Evolutionary conservation across 2,797 vertebrate species (phyloP).

Genomic region (Liparis tanakae): DNA sequence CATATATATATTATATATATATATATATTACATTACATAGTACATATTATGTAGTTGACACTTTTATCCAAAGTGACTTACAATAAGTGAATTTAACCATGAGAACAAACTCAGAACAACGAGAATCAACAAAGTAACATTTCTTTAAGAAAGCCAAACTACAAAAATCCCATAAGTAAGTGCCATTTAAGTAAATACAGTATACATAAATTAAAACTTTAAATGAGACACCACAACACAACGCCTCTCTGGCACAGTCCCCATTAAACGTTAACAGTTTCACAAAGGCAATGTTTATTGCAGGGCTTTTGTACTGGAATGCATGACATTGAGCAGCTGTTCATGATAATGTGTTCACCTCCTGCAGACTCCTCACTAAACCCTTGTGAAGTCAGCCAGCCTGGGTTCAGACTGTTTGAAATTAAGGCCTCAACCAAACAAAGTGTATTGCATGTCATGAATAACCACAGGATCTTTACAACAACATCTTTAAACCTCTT

Average conservation of each 20-base stretch:
- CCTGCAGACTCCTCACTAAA: slow-evolving; percentile 1
- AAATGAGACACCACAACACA: background rate
- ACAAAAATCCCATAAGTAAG: no score
- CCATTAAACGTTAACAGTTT: background rate
- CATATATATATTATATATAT: no score
- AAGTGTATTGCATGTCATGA: background rate
- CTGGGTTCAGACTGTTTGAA: slow-evolving; percentile 4
- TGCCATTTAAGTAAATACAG: no score
- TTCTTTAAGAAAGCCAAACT: no score
- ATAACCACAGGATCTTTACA: background rate
- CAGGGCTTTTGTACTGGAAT: background rate
- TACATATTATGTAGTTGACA: no score
- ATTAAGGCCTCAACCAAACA: background rate
- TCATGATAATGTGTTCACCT: background rate
- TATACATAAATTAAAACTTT: no score
- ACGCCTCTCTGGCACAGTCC: background rate
- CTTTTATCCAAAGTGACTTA: no score
- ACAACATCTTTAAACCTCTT: background rate
- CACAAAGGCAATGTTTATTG: slow-evolving; percentile 8
- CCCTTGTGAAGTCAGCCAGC: background rate
- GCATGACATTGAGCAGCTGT: slow-evolving; percentile 18
- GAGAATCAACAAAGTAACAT: no score
- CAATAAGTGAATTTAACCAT: no score
- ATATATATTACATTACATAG: no score
- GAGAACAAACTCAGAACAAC: no score